These are phyloP conservation scores for Montipora capitata DNA, from an alignment of 92 coral and sea anemone species.

Conservation along the genomic window DNA sequence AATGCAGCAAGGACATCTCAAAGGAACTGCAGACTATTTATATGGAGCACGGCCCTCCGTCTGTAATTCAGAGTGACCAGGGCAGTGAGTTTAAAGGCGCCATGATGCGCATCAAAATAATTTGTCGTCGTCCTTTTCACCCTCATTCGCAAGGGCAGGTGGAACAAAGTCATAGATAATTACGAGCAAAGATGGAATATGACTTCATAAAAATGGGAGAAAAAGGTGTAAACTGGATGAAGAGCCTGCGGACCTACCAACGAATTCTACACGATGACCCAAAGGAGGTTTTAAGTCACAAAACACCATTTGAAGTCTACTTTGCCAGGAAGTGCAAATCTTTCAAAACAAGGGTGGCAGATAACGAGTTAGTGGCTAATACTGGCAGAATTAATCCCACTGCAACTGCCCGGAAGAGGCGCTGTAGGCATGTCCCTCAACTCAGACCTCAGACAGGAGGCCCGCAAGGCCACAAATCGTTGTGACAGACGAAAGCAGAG, in stretches of 20 bases:
- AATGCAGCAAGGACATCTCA: conserved; percentile 33
- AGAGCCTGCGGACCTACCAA: conserved; percentile 21
- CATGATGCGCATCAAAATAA: conserved; percentile 31
- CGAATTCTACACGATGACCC: conserved; percentile 34
- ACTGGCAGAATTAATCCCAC: too few species aligned
- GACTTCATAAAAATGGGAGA: conserved; percentile 43
- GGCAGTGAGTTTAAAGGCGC: conserved; percentile 75
- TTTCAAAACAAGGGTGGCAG: too few species aligned
- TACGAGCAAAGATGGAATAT: conserved; percentile 45
- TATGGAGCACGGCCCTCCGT: conserved; percentile 51
- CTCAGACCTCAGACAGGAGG: too few species aligned
- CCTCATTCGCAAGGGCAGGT: conserved; percentile 54
- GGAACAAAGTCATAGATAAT: conserved; percentile 19
- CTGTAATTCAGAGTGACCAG: conserved; percentile 60
- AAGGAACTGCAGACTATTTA: conserved; percentile 40
- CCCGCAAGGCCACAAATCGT: too few species aligned
- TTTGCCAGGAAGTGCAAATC: background rate
- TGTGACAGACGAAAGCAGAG: too few species aligned
- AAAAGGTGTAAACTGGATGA: conserved; percentile 39
- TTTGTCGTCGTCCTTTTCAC: background rate
- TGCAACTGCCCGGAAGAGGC: too few species aligned
- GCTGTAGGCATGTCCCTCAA: too few species aligned
- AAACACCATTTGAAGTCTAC: conserved; percentile 47
- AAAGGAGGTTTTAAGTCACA: conserved; percentile 45
- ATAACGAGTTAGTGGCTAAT: too few species aligned